These are phyloP conservation scores for Sericinus montela DNA, from an alignment of 2,888 invertebrate genomes.

Conservation along the genomic window DNA sequence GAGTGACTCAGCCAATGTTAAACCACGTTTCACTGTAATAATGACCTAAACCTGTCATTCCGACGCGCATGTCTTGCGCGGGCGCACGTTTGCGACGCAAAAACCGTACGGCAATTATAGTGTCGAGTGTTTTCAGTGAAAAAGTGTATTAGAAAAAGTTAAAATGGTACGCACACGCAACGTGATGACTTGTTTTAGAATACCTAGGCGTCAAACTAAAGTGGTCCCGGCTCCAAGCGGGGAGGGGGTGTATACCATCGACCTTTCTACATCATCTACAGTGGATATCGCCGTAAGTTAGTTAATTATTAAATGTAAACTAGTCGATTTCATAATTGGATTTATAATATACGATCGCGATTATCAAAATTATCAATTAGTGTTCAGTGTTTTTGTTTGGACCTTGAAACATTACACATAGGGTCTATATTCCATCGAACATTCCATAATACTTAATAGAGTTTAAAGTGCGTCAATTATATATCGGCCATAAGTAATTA, in stretches of 20 bases:
- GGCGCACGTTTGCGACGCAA: conserved; percentile 47
- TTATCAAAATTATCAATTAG: background rate
- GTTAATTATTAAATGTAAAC: background rate
- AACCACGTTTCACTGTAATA: conserved; percentile 43
- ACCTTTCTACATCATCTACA: conserved; percentile 39
- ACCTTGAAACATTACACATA: conserved; percentile 1
- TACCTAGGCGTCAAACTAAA: conserved; percentile 54
- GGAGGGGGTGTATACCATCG: conserved; percentile 61
- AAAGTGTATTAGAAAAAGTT: conserved; percentile 27
- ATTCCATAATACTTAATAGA: background rate
- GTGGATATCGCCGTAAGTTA: conserved; percentile 63
- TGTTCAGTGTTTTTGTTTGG: background rate
- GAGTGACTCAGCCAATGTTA: conserved; percentile 35
- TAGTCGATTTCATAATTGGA: background rate
- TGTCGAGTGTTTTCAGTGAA: conserved; percentile 22
- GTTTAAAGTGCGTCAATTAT: background rate
- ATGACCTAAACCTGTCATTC: conserved; percentile 66
- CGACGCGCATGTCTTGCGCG: conserved; percentile 44
- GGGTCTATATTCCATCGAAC: background rate
- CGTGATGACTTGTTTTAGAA: conserved; percentile 56
- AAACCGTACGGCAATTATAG: background rate
- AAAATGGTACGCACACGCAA: conserved; percentile 61
- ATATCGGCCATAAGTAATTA: too few species aligned
- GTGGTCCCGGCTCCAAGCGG: conserved; percentile 53
- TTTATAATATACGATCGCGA: background rate